Percentiles rank a stretch among this genome's conserved stretches.
These are phyloP conservation scores for Caenorhabditis wallacei DNA, from an alignment of 2,888 invertebrate species.

Conservation along the genomic window DNA sequence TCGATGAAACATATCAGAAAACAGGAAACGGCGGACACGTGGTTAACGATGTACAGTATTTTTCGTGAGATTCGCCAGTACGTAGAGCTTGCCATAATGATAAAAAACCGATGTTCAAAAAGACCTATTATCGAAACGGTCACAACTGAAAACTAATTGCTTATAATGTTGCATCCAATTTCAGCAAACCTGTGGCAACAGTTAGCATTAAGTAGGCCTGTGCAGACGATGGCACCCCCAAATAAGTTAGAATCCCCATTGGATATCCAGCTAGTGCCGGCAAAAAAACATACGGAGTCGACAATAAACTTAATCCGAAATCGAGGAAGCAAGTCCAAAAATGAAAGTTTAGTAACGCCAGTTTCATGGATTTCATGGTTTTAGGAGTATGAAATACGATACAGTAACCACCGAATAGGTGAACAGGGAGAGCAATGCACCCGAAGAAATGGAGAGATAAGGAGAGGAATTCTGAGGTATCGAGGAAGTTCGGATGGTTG, in stretches of 20 bases:
- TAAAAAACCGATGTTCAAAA: conserved; percentile 1
- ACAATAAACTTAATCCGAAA: not conserved
- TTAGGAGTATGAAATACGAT: conserved; percentile 27
- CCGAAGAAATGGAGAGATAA: not conserved
- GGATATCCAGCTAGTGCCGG: conserved; percentile 24
- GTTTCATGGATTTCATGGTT: conserved; percentile 29
- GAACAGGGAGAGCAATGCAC: not conserved
- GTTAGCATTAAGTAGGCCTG: not conserved
- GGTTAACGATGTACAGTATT: not conserved
- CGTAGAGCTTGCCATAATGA: not conserved
- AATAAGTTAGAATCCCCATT: conserved; percentile 13
- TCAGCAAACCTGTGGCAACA: not conserved
- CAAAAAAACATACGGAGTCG: conserved; percentile 19
- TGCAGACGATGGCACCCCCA: not conserved
- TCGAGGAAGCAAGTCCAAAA: conserved; percentile 15
- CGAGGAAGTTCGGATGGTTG: not conserved
- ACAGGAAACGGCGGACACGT: not conserved
- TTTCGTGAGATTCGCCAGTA: not conserved
- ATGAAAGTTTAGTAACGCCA: conserved; percentile 2
- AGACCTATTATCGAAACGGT: not conserved
- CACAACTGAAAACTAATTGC: not conserved
- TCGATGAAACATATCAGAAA: not conserved
- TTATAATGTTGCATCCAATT: not conserved
- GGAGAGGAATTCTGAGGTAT: not conserved
- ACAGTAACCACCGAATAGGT: conserved; percentile 21